Conservation (phyloP, 2,797 vertebrate genomes). For the Podargus strigoides region DNA sequence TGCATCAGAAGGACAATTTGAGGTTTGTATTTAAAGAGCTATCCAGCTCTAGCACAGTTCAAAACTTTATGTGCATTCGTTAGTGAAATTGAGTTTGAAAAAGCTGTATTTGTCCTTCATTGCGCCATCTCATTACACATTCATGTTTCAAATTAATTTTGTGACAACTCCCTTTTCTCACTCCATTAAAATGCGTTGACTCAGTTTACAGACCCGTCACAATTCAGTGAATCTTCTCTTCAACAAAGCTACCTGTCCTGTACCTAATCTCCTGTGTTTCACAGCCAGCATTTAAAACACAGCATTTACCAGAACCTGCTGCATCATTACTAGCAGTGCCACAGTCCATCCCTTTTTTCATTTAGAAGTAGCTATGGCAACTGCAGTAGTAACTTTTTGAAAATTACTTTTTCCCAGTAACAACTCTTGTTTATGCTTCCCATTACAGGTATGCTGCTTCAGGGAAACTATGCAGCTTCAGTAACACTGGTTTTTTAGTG, state of each 20-base stretch:
- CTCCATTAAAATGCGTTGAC: neutral
- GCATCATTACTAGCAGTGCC: neutral
- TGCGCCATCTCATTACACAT: neutral
- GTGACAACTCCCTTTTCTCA: neutral
- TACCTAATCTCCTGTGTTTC: neutral
- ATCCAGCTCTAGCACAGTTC: neutral
- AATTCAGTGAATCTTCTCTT: neutral
- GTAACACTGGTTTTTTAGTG: neutral
- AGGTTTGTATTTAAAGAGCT: neutral
- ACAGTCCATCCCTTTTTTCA: neutral
- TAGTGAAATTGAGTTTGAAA: neutral
- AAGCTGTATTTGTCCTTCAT: neutral
- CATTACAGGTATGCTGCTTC: neutral
- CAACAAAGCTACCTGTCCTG: neutral
- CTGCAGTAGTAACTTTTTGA: neutral
- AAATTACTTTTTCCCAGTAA: neutral
- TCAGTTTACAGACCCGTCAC: neutral
- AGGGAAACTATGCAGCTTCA: neutral
- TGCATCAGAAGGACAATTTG: neutral
- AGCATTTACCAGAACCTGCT: neutral
- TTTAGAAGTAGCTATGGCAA: slow-evolving; percentile 5
- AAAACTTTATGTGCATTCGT: neutral
- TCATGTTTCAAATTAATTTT: neutral
- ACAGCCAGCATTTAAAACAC: neutral
- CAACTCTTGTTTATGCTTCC: neutral